Conservation (phyloP, 2,888 invertebrate species). For the Conops quadrifasciatus region DNA sequence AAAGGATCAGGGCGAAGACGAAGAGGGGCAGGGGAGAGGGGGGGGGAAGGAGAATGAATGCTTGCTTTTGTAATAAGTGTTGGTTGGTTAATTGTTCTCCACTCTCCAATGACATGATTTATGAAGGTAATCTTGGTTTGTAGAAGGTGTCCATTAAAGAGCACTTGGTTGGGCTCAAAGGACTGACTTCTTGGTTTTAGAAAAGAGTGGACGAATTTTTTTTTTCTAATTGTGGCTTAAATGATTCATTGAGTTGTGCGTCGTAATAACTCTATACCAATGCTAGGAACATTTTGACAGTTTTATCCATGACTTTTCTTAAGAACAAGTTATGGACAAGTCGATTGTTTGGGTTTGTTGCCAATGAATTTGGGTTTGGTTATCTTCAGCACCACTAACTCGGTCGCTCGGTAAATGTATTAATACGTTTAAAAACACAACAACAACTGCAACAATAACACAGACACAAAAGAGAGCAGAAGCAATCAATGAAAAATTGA, state of each 20-base stretch:
- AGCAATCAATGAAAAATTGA: too few relatives aligned
- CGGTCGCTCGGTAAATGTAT: too few relatives aligned
- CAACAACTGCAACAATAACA: too few relatives aligned
- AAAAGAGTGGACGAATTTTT: background rate
- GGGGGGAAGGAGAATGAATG: background rate
- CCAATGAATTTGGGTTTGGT: conserved; percentile 25
- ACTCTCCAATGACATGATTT: conserved; percentile 21
- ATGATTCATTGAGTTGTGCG: background rate
- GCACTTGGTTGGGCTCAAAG: too few relatives aligned
- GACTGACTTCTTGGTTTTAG: too few relatives aligned
- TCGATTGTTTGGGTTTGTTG: conserved; percentile 8
- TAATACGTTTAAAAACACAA: too few relatives aligned
- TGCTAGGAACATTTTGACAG: background rate
- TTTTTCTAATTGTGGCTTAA: conserved; percentile 26
- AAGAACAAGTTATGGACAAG: background rate
- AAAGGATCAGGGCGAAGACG: background rate
- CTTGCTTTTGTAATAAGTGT: conserved; percentile 22
- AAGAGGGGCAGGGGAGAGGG: background rate
- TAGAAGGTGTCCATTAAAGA: too few relatives aligned
- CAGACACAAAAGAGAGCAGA: too few relatives aligned
- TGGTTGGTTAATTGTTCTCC: background rate
- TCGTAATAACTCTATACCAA: background rate
- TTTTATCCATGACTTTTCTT: background rate
- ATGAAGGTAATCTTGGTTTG: conserved; percentile 1
- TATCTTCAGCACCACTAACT: conserved; percentile 18